These are phyloP conservation scores for Neocrepidodera transversa DNA, from an alignment of 2,888 invertebrate genomes.

Conservation along the genomic window DNA sequence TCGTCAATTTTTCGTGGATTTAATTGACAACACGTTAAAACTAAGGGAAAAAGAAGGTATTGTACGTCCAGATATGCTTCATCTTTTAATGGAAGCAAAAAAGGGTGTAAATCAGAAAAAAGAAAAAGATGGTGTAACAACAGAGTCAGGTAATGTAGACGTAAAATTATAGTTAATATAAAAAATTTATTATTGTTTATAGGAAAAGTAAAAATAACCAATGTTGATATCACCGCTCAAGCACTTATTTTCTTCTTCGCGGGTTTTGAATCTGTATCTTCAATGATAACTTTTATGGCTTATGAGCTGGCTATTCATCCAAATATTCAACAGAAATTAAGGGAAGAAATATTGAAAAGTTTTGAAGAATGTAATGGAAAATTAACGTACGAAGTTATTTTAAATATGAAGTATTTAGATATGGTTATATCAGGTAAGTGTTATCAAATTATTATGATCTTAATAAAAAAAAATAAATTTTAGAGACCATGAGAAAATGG, in stretches of 20 bases:
- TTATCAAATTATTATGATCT: background rate
- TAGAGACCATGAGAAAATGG: constrained; percentile 61
- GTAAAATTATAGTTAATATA: no score
- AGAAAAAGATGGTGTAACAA: constrained; percentile 31
- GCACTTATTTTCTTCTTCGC: constrained; percentile 63
- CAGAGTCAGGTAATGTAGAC: no score
- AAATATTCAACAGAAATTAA: constrained; percentile 65
- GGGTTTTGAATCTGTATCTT: constrained; percentile 62
- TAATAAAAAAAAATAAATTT: background rate
- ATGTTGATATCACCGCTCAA: constrained; percentile 66
- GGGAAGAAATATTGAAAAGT: constrained; percentile 58
- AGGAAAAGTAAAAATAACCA: constrained; percentile 52
- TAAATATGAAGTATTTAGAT: constrained; percentile 67
- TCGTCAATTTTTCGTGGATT: constrained; percentile 43
- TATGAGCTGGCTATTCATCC: constrained; percentile 67
- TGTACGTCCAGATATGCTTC: constrained; percentile 67
- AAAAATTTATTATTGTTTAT: no score
- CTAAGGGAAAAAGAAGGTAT: constrained; percentile 61
- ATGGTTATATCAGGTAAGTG: constrained; percentile 66
- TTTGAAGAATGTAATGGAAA: constrained; percentile 48
- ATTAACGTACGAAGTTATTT: constrained; percentile 63
- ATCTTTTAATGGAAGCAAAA: constrained; percentile 62
- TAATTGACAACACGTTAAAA: no score
- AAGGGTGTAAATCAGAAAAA: constrained; percentile 45
- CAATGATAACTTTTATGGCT: constrained; percentile 61